These are phyloP conservation scores for Malaclemys terrapin DNA, from an alignment of 2,113 vertebrate genomes.

Conservation along the genomic window DNA sequence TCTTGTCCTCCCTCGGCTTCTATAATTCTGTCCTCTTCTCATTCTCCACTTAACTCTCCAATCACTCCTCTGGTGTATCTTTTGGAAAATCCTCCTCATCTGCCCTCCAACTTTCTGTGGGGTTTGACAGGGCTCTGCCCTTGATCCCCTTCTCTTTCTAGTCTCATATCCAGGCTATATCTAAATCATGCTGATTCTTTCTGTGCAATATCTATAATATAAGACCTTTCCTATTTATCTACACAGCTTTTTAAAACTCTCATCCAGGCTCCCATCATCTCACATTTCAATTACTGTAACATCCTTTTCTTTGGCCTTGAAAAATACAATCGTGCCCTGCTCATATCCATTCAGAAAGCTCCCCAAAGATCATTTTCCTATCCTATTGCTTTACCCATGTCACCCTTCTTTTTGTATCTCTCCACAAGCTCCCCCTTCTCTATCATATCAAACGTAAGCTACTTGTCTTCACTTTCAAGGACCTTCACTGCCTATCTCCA, in stretches of 20 bases:
- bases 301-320: too few species aligned
- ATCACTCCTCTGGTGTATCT: neutral
- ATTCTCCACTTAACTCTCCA: neutral
- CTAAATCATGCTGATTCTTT: too few species aligned
- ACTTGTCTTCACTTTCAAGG: neutral
- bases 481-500: neutral
- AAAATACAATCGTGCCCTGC: too few species aligned
- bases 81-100: neutral
- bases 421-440: neutral
- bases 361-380: neutral
- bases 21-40: neutral
- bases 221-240: too few species aligned
- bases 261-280: too few species aligned
- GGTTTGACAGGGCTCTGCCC: neutral
- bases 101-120: neutral
- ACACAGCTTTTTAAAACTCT: too few species aligned
- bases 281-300: too few species aligned
- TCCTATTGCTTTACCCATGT: neutral
- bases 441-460: neutral
- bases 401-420: neutral
- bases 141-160: neutral
- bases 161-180: too few species aligned
- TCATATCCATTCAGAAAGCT: neutral
- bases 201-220: too few species aligned
- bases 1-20: neutral